Conservation (phyloP, 2,888 invertebrate genomes). For the Pammene fasciana region DNA sequence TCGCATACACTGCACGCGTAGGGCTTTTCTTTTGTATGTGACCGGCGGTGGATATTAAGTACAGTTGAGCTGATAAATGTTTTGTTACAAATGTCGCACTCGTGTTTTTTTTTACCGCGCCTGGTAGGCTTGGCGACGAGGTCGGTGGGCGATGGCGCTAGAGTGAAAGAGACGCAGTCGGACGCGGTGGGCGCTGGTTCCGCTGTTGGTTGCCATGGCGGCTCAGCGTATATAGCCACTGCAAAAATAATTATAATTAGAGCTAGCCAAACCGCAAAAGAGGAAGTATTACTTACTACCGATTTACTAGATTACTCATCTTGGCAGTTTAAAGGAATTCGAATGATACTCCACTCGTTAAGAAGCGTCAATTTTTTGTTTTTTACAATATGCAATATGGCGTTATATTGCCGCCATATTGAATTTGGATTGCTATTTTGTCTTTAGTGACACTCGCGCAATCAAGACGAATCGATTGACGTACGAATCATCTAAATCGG, state of each 20-base stretch:
- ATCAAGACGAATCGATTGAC: too few species aligned
- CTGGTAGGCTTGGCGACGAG: not conserved
- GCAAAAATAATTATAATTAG: not conserved
- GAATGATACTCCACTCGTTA: too few species aligned
- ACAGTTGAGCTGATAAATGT: not conserved
- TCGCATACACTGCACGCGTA: conserved; percentile 9
- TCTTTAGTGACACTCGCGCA: too few species aligned
- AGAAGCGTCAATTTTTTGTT: too few species aligned
- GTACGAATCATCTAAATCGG: too few species aligned
- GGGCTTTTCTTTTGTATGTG: conserved; percentile 8
- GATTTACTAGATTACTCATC: too few species aligned
- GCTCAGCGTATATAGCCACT: conserved; percentile 14
- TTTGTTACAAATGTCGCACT: conserved; percentile 8
- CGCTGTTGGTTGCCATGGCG: not conserved
- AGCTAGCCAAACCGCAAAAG: too few species aligned
- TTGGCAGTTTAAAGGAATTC: too few species aligned
- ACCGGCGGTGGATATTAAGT: conserved; percentile 12
- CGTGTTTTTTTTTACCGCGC: not conserved
- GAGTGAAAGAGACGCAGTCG: not conserved
- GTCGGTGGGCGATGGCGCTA: not conserved
- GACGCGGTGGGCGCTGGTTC: not conserved
- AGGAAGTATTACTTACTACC: too few species aligned
- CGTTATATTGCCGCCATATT: too few species aligned
- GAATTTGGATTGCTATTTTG: too few species aligned
- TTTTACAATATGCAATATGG: too few species aligned